Evolutionary conservation across 2,888 invertebrate species (phyloP).

Genomic region (Dichetophora obliterata): DNA sequence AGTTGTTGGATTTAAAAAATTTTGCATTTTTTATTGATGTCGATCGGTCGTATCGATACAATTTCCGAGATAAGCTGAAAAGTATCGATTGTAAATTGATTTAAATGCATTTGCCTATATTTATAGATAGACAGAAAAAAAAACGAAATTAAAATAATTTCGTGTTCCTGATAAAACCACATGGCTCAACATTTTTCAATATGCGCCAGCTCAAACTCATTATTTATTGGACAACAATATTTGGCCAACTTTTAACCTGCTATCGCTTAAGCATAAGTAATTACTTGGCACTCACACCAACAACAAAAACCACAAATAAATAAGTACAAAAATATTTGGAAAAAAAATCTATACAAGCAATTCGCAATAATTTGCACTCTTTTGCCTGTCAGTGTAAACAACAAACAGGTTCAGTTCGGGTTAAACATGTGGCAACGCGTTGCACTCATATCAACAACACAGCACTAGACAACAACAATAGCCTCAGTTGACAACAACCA

Average conservation of each 20-base stretch:
- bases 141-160: no score
- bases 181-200: no score
- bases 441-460: not conserved
- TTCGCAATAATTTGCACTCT: constrained; percentile 1
- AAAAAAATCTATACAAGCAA: not conserved
- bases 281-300: not conserved
- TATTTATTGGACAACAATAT: not conserved
- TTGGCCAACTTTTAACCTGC: not conserved
- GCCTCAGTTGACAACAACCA: constrained; percentile 7
- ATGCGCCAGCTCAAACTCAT: not conserved
- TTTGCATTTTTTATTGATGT: constrained; percentile 9
- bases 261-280: not conserved
- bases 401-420: not conserved
- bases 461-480: constrained; percentile 5
- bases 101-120: not conserved
- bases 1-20: not conserved
- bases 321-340: not conserved
- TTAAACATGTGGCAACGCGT: not conserved
- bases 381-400: not conserved
- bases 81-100: not conserved
- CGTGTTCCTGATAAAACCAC: no score
- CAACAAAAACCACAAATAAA: not conserved
- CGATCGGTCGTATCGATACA: not conserved
- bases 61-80: no score
- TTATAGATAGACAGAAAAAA: no score